A percentile compares a stretch with the other conserved stretches of the same genome.
These are phyloP conservation scores for Leucophenga maculata DNA, from an alignment of 2,888 invertebrate species.

Conservation along the genomic window DNA sequence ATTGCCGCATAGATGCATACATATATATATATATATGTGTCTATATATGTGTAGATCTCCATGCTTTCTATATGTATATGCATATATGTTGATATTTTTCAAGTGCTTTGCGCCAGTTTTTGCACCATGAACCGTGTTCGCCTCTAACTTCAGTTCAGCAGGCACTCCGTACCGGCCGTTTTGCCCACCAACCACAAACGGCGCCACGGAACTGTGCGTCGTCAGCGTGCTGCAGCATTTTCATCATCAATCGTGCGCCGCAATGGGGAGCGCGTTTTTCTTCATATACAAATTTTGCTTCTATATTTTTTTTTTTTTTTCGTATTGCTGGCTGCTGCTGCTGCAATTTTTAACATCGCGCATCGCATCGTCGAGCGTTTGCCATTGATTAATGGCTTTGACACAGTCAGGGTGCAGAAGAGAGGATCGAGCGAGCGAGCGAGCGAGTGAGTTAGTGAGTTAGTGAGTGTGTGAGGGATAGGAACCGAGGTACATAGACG, in stretches of 20 bases:
- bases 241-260: neutral
- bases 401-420: constrained; percentile 33
- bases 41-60: neutral
- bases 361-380: constrained; percentile 34
- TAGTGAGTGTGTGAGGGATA: constrained; percentile 8
- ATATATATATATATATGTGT: too few species aligned
- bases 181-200: too few species aligned
- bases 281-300: neutral
- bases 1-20: too few species aligned
- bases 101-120: constrained; percentile 18
- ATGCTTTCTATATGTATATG: too few species aligned
- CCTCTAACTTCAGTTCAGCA: too few species aligned
- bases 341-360: neutral
- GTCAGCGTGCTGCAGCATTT: neutral
- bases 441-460: neutral
- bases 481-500: constrained; percentile 18
- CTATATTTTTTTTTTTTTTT: neutral
- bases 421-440: neutral
- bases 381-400: constrained; percentile 63
- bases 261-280: neutral
- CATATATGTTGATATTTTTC: constrained; percentile 14
- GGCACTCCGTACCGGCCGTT: too few species aligned
- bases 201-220: too few species aligned
- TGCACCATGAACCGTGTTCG: neutral
- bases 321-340: neutral